A percentile compares a stretch with the other conserved stretches of the same genome.
These are phyloP conservation scores for Drosophila engyochracea DNA, from an alignment of 2,888 invertebrate species.

Conservation along the genomic window DNA sequence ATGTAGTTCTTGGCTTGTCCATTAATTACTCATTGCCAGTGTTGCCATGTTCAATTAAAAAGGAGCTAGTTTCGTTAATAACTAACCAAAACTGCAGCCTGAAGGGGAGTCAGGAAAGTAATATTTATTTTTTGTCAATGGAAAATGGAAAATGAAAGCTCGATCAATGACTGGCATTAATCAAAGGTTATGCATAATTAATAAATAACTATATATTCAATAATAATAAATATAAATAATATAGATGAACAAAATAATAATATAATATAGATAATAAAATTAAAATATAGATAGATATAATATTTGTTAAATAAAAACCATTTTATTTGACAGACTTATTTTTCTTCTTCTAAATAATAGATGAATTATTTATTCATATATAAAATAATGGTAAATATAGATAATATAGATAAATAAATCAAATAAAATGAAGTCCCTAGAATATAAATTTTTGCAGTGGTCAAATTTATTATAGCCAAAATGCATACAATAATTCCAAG, in stretches of 20 bases:
- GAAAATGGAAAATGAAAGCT: background rate
- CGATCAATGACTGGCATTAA: background rate
- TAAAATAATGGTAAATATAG: conserved; percentile 4
- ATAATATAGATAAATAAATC: conserved; percentile 11
- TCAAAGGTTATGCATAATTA: background rate
- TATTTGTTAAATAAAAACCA: background rate
- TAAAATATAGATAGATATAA: background rate
- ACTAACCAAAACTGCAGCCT: conserved; percentile 18
- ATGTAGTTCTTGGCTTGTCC: conserved; percentile 12
- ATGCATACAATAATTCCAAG: conserved; percentile 71
- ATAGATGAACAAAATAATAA: background rate
- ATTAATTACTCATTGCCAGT: conserved; percentile 43
- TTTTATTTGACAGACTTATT: background rate
- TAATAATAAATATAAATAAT: background rate
- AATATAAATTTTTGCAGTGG: conserved; percentile 42
- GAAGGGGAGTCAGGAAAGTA: background rate
- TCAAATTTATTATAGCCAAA: conserved; percentile 69
- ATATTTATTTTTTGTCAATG: background rate
- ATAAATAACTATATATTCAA: background rate
- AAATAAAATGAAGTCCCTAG: background rate
- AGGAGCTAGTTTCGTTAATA: conserved; percentile 32
- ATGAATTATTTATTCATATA: background rate
- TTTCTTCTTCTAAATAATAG: background rate
- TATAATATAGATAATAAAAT: background rate
- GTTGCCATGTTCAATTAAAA: conserved; percentile 37